A percentile compares a stretch with the other conserved stretches of the same genome.
phyloP scores from a whole-genome alignment of 2,888 invertebrate species.

The Eupithecia exiguata region DNA sequence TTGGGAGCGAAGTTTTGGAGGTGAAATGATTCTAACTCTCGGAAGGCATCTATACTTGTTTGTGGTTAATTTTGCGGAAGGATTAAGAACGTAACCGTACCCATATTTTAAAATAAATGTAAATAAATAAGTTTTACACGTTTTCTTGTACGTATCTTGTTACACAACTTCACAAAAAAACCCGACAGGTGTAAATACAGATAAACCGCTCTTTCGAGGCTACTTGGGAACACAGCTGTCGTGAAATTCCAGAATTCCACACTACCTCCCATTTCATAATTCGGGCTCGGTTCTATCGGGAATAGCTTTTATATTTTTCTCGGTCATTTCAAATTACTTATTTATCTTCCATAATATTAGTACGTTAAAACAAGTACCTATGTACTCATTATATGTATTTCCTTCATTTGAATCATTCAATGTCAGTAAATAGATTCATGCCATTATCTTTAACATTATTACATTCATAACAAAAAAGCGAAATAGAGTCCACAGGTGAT shows the following conservation, averaged over 20 bases:
- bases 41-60: slow-evolving; percentile 43
- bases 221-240: no score
- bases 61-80: slow-evolving; percentile 38
- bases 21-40: slow-evolving; percentile 36
- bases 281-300: neutral
- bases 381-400: no score
- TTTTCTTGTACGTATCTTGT: neutral
- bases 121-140: neutral
- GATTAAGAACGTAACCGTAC: slow-evolving; percentile 9
- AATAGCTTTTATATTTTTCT: neutral
- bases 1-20: slow-evolving; percentile 40
- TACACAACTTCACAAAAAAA: neutral
- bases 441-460: no score
- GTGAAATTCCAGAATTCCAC: no score
- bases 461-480: no score
- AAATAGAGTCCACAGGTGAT: no score
- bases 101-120: neutral
- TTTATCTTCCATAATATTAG: no score
- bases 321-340: neutral
- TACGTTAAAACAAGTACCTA: no score
- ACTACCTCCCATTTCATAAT: no score
- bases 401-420: no score
- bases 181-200: neutral
- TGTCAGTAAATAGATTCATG: no score
- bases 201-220: neutral